These are phyloP conservation scores for Brachionus asplanchnoidis DNA, from an alignment of 1,140 invertebrate species.

Conservation along the genomic window DNA sequence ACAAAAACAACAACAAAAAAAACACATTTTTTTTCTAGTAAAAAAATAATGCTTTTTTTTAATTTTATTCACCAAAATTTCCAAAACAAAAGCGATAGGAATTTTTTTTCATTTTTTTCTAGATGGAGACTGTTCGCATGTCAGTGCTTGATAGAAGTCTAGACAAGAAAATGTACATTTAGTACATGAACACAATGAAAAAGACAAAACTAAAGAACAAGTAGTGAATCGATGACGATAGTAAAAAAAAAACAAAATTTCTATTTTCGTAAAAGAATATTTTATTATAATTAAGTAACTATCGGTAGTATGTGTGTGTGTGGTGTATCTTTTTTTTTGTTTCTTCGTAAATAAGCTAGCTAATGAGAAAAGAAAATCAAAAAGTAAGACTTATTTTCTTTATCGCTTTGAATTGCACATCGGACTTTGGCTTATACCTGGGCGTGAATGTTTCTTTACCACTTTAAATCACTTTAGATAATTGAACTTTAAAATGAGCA, in stretches of 20 bases:
- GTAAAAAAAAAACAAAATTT: slow-evolving; percentile 18
- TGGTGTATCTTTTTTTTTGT: slow-evolving; percentile 23
- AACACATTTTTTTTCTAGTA: too few species aligned
- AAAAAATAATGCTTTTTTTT: too few species aligned
- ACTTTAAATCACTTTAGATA: background rate
- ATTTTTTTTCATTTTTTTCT: background rate
- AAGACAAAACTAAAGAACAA: background rate
- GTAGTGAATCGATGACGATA: slow-evolving; percentile 25
- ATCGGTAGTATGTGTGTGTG: slow-evolving; percentile 10
- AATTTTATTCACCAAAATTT: background rate
- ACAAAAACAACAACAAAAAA: too few species aligned
- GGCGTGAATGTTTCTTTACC: background rate
- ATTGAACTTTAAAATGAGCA: background rate
- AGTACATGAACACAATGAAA: background rate
- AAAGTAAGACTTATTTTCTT: slow-evolving; percentile 25
- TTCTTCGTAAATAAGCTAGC: background rate
- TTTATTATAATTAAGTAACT: slow-evolving; percentile 24
- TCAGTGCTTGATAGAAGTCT: background rate
- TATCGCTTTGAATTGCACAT: background rate
- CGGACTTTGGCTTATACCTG: background rate
- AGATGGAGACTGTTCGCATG: background rate
- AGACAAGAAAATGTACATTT: background rate
- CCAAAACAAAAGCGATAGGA: too few species aligned
- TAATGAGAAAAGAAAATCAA: background rate
- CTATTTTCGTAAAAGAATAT: slow-evolving; percentile 19